Evolutionary conservation across 2,113 vertebrate genomes (phyloP).

Genomic region (Sisor rabdophorus): DNA sequence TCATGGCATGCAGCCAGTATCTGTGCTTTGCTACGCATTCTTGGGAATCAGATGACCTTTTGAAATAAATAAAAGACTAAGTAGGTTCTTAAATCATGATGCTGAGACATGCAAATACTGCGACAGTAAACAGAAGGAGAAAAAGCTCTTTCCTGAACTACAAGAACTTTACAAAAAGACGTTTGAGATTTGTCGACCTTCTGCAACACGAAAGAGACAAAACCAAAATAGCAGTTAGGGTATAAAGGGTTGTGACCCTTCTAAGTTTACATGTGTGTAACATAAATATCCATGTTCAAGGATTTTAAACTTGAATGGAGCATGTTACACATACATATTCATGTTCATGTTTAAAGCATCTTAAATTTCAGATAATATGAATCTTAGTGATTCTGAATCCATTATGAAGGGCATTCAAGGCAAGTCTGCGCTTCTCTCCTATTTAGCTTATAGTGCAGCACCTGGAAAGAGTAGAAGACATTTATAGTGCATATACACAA

Average conservation of each 20-base stretch:
- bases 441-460: slow-evolving; percentile 46
- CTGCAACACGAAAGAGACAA: not conserved
- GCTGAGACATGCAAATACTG: slow-evolving; percentile 58
- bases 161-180: not conserved
- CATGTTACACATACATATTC: not conserved
- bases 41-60: slow-evolving; percentile 56
- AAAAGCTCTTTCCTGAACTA: slow-evolving; percentile 70
- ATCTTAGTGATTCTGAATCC: slow-evolving; percentile 59
- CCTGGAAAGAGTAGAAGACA: slow-evolving; percentile 41
- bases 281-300: not conserved
- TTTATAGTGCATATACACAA: slow-evolving; percentile 50
- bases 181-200: not conserved
- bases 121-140: slow-evolving; percentile 62
- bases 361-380: not conserved
- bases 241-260: not conserved
- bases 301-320: too few relatives aligned
- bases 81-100: slow-evolving; percentile 59
- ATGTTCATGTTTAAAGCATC: not conserved
- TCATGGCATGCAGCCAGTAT: slow-evolving; percentile 61
- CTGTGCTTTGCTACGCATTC: slow-evolving; percentile 50
- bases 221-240: not conserved
- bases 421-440: not conserved
- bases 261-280: not conserved
- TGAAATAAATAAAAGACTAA: slow-evolving; percentile 66
- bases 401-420: slow-evolving; percentile 45